phyloP scores from a whole-genome alignment of 2,888 invertebrate genomes.

The Caenorhabditis becei region DNA sequence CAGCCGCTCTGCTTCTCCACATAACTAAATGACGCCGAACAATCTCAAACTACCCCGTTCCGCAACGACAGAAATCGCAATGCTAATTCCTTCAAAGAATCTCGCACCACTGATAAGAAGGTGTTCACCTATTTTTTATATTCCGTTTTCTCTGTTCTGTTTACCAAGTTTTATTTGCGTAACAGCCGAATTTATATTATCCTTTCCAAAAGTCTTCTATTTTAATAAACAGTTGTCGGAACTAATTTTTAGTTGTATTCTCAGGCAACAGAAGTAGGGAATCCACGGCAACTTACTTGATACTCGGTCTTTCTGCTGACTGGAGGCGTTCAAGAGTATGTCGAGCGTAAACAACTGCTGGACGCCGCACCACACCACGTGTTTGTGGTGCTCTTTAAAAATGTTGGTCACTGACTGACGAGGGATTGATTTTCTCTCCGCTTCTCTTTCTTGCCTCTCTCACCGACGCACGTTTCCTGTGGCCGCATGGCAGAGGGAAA shows the following conservation, averaged over 20 bases:
- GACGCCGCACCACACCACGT: slow-evolving; percentile 42
- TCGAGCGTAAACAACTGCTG: slow-evolving; percentile 41
- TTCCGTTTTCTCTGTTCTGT: slow-evolving; percentile 37
- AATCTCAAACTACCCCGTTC: slow-evolving; percentile 10
- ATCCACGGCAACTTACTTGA: slow-evolving; percentile 32
- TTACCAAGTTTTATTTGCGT: slow-evolving; percentile 38
- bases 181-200: neutral
- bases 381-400: slow-evolving; percentile 52
- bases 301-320: neutral
- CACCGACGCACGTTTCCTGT: slow-evolving; percentile 44
- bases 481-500: slow-evolving; percentile 41
- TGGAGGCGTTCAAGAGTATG: slow-evolving; percentile 1
- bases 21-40: slow-evolving; percentile 26
- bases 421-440: slow-evolving; percentile 45
- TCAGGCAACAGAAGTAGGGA: neutral
- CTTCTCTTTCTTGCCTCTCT: slow-evolving; percentile 18
- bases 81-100: slow-evolving; percentile 49
- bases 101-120: slow-evolving; percentile 39
- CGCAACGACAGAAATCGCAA: slow-evolving; percentile 22
- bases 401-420: slow-evolving; percentile 39
- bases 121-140: slow-evolving; percentile 33
- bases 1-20: slow-evolving; percentile 62
- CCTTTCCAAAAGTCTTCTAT: neutral
- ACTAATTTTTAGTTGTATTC: neutral
- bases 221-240: slow-evolving; percentile 47